Percentiles rank a stretch among this genome's conserved stretches.
These are phyloP conservation scores for Aphelinus atriplicis DNA, from an alignment of 1,140 invertebrate genomes.

Conservation along the genomic window DNA sequence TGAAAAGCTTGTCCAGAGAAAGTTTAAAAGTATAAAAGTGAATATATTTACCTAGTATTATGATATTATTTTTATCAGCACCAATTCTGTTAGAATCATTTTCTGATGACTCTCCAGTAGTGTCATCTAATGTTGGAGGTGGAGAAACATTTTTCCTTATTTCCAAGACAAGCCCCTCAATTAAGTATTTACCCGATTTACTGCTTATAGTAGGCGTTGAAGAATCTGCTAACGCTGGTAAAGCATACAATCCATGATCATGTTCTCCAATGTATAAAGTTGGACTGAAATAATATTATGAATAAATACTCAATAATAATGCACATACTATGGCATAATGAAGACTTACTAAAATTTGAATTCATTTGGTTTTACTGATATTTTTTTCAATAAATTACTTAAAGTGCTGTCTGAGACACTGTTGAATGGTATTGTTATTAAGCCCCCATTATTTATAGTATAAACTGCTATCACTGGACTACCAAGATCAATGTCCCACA, in stretches of 20 bases:
- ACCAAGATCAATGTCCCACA: slow-evolving; percentile 88
- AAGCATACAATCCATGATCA: slow-evolving; percentile 86
- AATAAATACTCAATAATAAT: not conserved
- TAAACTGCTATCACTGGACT: slow-evolving; percentile 94
- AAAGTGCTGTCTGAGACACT: slow-evolving; percentile 89
- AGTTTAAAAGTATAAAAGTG: not conserved
- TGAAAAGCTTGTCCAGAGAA: not conserved
- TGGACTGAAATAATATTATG: slow-evolving; percentile 71
- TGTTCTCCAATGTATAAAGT: slow-evolving; percentile 95
- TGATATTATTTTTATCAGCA: slow-evolving; percentile 50
- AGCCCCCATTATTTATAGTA: slow-evolving; percentile 78
- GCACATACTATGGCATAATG: not conserved
- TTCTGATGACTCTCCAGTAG: slow-evolving; percentile 42
- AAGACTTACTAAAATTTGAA: slow-evolving; percentile 79
- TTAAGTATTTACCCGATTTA: slow-evolving; percentile 70
- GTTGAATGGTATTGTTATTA: slow-evolving; percentile 89
- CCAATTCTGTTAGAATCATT: slow-evolving; percentile 49
- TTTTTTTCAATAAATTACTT: slow-evolving; percentile 75
- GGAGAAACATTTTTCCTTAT: slow-evolving; percentile 50
- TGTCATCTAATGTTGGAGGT: not conserved
- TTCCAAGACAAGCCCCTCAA: slow-evolving; percentile 73
- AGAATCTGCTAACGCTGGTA: slow-evolving; percentile 91
- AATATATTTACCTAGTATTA: slow-evolving; percentile 46
- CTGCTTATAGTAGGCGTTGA: slow-evolving; percentile 78
- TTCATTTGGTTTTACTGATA: slow-evolving; percentile 72